phyloP scores from a whole-genome alignment of 2,888 invertebrate species.

The Balanococcus diminutus region DNA sequence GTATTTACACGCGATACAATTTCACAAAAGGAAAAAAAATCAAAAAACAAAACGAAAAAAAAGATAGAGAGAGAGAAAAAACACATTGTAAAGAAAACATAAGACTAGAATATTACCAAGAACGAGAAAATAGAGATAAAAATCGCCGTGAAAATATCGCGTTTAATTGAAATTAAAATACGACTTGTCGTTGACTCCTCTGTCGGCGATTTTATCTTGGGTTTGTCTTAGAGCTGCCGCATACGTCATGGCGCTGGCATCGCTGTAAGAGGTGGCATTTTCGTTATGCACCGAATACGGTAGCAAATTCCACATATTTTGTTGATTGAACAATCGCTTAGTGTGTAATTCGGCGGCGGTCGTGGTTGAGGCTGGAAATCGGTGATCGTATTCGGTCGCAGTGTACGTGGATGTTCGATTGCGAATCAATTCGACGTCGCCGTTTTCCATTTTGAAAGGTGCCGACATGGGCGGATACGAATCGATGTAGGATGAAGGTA shows the following conservation, averaged over 20 bases:
- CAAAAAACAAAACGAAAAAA: background rate
- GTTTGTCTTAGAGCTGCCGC: slow-evolving; percentile 42
- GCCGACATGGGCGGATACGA: background rate
- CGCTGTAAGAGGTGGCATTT: background rate
- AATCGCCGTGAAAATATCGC: background rate
- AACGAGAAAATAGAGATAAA: background rate
- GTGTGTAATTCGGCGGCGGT: background rate
- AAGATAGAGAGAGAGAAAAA: background rate
- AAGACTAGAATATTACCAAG: background rate
- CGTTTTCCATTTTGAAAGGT: slow-evolving; percentile 13
- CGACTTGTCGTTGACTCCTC: slow-evolving; percentile 28
- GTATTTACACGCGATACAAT: background rate
- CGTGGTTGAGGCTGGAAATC: background rate
- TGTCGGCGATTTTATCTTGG: slow-evolving; percentile 1
- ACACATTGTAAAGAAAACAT: background rate
- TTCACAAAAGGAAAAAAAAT: background rate
- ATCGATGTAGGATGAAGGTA: background rate
- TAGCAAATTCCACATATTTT: slow-evolving; percentile 45
- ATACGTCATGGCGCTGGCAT: slow-evolving; percentile 38
- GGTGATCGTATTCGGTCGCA: background rate
- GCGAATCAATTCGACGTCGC: background rate
- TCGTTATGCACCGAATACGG: slow-evolving; percentile 15
- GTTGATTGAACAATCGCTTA: background rate
- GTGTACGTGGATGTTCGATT: background rate
- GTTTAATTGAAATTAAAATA: slow-evolving; percentile 34